phyloP scores from a whole-genome alignment of 2,888 invertebrate genomes.

The Acleris holmiana region DNA sequence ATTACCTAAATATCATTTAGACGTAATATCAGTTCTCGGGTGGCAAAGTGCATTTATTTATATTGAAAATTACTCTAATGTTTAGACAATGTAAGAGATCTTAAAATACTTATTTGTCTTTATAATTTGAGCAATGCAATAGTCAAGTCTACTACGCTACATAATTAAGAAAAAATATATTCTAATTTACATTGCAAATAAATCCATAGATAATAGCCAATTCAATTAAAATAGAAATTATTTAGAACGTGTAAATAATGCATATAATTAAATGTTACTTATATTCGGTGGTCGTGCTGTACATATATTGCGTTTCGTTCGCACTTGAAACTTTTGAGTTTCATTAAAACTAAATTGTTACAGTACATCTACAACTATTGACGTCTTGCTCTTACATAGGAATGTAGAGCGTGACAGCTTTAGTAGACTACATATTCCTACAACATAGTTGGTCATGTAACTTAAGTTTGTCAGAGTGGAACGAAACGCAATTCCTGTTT shows the following conservation, averaged over 20 bases:
- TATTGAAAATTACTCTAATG: conserved; percentile 11
- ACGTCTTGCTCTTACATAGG: not conserved
- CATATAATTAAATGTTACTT: conserved; percentile 40
- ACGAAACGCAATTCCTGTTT: conserved; percentile 29
- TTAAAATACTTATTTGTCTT: conserved; percentile 42
- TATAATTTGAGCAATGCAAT: conserved; percentile 67
- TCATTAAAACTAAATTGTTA: not conserved
- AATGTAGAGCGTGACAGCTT: too few relatives aligned
- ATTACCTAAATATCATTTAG: conserved; percentile 13
- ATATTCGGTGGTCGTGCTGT: conserved; percentile 46
- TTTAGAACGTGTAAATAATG: conserved; percentile 43
- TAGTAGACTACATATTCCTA: too few relatives aligned
- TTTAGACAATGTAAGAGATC: conserved; percentile 35
- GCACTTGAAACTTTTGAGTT: not conserved
- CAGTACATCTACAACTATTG: not conserved
- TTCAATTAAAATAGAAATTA: conserved; percentile 47
- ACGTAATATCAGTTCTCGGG: conserved; percentile 12
- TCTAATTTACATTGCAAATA: conserved; percentile 49
- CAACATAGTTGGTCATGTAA: not conserved
- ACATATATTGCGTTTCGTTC: conserved; percentile 30
- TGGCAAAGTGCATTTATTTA: conserved; percentile 28
- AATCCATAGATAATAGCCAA: conserved; percentile 51
- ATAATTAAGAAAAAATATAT: conserved; percentile 32
- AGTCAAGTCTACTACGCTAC: conserved; percentile 49
- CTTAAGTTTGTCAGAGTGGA: not conserved